phyloP scores from a whole-genome alignment of 2,113 vertebrate species.

The Hippolais icterina region DNA sequence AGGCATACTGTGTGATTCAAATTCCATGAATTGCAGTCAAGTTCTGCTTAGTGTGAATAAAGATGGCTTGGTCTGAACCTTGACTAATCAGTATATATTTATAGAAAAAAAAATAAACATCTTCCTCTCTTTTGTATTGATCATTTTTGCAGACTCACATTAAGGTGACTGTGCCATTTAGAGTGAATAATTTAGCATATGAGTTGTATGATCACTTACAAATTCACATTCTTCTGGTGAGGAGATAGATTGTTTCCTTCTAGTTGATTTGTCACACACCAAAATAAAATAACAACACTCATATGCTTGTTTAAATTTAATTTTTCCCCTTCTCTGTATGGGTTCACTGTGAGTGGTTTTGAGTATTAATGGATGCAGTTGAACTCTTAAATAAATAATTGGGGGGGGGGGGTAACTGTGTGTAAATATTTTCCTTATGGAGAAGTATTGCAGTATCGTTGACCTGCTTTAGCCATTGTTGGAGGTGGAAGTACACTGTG shows the following conservation, averaged over 20 bases:
- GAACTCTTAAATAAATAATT: slow-evolving; percentile 38
- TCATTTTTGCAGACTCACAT: not conserved
- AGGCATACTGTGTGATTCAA: not conserved
- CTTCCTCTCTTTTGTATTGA: not conserved
- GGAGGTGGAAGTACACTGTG: not conserved
- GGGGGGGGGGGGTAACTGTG: rapidly evolving
- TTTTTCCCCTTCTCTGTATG: not conserved
- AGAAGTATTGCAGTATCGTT: slow-evolving; percentile 28
- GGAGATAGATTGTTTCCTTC: not conserved
- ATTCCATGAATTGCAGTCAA: not conserved
- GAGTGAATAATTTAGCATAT: not conserved
- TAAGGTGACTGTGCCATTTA: not conserved
- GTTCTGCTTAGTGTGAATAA: not conserved
- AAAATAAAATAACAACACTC: slow-evolving; percentile 9
- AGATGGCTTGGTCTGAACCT: not conserved
- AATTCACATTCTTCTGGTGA: not conserved
- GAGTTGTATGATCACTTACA: not conserved
- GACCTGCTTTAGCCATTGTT: slow-evolving; percentile 23
- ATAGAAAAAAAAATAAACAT: not conserved
- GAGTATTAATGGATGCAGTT: slow-evolving; percentile 57
- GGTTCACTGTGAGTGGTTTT: slow-evolving; percentile 39
- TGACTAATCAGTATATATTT: not conserved
- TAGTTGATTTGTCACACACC: not conserved
- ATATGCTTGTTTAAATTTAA: not conserved
- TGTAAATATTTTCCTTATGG: not conserved